Conservation (phyloP, 2,113 vertebrate genomes). For the Tympanuchus pallidicinctus region DNA sequence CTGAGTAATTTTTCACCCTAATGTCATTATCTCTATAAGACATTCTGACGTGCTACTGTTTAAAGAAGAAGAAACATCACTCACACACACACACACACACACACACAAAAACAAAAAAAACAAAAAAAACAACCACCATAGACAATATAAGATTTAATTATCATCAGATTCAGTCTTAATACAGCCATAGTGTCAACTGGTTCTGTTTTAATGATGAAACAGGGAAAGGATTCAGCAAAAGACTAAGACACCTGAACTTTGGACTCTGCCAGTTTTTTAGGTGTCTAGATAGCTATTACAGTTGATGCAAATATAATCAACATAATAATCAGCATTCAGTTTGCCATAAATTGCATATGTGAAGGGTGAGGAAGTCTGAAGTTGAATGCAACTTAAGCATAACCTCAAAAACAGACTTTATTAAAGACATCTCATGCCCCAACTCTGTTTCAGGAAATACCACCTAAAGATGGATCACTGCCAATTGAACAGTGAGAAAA, state of each 20-base stretch:
- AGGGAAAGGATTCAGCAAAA: neutral
- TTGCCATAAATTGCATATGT: neutral
- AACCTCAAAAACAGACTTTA: neutral
- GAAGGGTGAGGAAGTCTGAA: neutral
- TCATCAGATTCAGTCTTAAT: neutral
- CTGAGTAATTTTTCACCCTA: neutral
- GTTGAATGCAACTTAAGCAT: neutral
- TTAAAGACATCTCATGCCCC: neutral
- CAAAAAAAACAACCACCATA: neutral
- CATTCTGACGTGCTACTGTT: neutral
- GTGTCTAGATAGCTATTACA: neutral
- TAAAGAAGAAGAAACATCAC: neutral
- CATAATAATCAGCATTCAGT: neutral
- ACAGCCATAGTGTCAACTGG: neutral
- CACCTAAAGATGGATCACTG: neutral
- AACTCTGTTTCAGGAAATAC: neutral
- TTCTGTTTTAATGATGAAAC: neutral
- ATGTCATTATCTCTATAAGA: neutral
- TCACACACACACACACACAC: no score
- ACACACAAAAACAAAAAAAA: neutral
- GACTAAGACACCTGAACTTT: neutral
- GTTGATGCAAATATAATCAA: neutral
- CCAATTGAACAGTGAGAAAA: neutral
- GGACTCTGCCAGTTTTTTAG: neutral
- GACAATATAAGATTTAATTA: neutral